phyloP scores from a whole-genome alignment of 2,113 vertebrate species.

The Zapornia atra region DNA sequence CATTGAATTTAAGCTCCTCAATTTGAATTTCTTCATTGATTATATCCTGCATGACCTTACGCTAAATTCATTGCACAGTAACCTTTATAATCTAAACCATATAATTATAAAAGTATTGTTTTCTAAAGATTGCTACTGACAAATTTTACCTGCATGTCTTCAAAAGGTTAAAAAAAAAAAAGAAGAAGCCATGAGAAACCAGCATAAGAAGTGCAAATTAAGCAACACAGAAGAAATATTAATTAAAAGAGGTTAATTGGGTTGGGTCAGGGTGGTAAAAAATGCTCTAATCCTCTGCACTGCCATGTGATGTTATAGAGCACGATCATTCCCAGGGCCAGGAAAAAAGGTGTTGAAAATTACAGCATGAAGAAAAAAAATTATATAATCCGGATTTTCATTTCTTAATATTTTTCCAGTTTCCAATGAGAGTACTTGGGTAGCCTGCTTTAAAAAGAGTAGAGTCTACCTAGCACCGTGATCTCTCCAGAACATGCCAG shows the following conservation, averaged over 20 bases:
- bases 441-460: background rate
- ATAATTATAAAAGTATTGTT: background rate
- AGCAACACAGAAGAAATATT: slow-evolving; percentile 31
- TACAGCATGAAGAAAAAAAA: background rate
- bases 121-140: background rate
- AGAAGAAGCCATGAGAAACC: background rate
- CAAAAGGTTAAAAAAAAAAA: background rate
- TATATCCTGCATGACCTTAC: background rate
- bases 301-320: background rate
- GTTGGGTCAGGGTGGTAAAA: background rate
- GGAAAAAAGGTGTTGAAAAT: background rate
- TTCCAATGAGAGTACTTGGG: background rate
- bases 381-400: background rate
- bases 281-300: slow-evolving; percentile 26
- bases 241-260: slow-evolving; percentile 61
- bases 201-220: slow-evolving; percentile 18
- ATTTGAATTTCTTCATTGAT: background rate
- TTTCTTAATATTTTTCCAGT: background rate
- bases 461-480: background rate
- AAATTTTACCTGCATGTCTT: background rate
- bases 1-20: background rate
- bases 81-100: background rate
- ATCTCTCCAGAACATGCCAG: background rate
- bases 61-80: background rate
- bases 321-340: background rate